Conservation (phyloP, 2,113 vertebrate genomes). For the Larimichthys crocea region DNA sequence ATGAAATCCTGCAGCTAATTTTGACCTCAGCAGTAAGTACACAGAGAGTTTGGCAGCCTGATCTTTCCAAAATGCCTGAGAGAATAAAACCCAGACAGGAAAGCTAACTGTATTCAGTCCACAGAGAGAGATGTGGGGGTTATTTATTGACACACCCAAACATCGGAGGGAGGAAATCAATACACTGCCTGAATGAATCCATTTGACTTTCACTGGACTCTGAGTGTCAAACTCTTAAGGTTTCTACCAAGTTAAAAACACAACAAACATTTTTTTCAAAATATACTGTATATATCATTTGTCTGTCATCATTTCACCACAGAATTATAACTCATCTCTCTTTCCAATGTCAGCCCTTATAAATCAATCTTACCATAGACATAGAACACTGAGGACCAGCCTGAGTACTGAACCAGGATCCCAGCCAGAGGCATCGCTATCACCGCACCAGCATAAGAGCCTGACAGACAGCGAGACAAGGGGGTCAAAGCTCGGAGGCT, state of each 20-base stretch:
- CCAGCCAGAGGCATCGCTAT: slow-evolving; percentile 98
- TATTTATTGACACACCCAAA: slow-evolving; percentile 75
- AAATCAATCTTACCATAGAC: slow-evolving; percentile 90
- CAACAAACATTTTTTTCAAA: not conserved
- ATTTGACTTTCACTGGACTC: slow-evolving; percentile 74
- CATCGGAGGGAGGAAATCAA: slow-evolving; percentile 72
- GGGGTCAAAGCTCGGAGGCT: not conserved
- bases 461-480: slow-evolving; percentile 71
- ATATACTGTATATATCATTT: not conserved
- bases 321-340: not conserved
- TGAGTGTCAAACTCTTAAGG: slow-evolving; percentile 30
- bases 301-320: not conserved
- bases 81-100: slow-evolving; percentile 62
- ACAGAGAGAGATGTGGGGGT: slow-evolving; percentile 39
- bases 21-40: slow-evolving; percentile 17
- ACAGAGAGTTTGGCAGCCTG: slow-evolving; percentile 21
- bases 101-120: slow-evolving; percentile 60
- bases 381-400: slow-evolving; percentile 99
- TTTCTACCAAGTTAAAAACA: slow-evolving; percentile 33
- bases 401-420: slow-evolving; percentile 96
- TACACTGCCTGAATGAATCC: slow-evolving; percentile 73
- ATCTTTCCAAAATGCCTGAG: slow-evolving; percentile 60
- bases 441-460: slow-evolving; percentile 97
- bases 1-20: slow-evolving; percentile 3
- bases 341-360: not conserved